phyloP scores from a whole-genome alignment of 2,888 invertebrate species.

The Caenorhabditis sulstoni region DNA sequence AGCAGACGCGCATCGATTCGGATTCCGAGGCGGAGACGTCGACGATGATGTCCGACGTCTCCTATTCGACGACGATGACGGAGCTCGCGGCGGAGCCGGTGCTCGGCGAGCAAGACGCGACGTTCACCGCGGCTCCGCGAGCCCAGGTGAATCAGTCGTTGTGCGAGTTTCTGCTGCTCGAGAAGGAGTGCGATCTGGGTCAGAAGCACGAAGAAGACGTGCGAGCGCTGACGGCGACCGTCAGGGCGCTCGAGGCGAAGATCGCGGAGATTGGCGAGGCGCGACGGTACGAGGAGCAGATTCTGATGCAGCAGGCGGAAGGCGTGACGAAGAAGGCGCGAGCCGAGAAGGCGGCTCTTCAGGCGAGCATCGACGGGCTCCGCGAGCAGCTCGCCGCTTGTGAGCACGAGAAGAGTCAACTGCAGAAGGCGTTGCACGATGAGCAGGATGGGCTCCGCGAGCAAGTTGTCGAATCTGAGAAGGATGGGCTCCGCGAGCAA shows the following conservation, averaged over 20 bases:
- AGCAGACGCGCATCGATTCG: constrained; percentile 28
- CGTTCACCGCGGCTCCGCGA: neutral
- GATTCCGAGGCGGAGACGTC: neutral
- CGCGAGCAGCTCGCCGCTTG: neutral
- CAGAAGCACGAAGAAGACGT: constrained; percentile 6
- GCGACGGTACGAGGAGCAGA: constrained; percentile 34
- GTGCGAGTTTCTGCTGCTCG: constrained; percentile 36
- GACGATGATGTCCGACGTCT: neutral
- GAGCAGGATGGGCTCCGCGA: no score
- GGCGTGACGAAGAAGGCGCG: constrained; percentile 26
- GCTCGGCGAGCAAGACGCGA: no score
- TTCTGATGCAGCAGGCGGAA: constrained; percentile 36
- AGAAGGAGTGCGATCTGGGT: constrained; percentile 12
- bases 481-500: no score
- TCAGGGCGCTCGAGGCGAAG: neutral
- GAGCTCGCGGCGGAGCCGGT: neutral
- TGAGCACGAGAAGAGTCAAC: no score
- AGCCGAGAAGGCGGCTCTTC: constrained; percentile 11
- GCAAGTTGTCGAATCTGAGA: no score
- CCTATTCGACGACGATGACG: constrained; percentile 11
- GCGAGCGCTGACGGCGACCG: constrained; percentile 2
- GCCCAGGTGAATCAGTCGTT: neutral
- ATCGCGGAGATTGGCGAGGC: constrained; percentile 28
- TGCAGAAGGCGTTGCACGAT: no score
- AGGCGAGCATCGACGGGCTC: no score